Base-by-base conservation (phyloP, 2,113 vertebrate genomes). In the Tiliqua scincoides region DNA sequence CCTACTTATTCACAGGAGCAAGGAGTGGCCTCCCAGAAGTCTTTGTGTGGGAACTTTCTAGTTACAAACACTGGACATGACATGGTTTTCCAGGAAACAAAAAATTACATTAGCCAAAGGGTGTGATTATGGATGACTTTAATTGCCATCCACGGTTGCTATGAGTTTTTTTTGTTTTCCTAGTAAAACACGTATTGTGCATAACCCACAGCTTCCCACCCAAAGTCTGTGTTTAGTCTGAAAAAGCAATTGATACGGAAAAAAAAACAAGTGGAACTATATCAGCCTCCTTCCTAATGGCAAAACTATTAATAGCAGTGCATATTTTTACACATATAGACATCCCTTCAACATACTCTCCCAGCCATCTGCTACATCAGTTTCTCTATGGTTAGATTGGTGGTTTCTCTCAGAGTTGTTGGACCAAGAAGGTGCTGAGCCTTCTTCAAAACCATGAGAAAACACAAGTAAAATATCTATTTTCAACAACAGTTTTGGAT, bases 181-280 rank as follows among this genome's bases (percentile, higher is more conserved):
- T 92, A 91, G 89, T 92, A 93, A 94, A 94, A 91, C 91, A 91
- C 91, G 91, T 85, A 91, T 91, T 85, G 88, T 89, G 92, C 86
- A 86, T 90, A 94, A 89, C 87, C 89, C 87, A 80, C 84, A 81
- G 79, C 88, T 91, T 91, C 89, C 91, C 94, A 91, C 93, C 93
- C 93, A 90, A 94, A 94, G 93, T 93, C 93, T 95, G 91, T 93
- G 92, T 95, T 93, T 94, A 94, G 89, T 95, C 93, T 95, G 91
- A 93, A 94, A 75, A 95, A 91, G 72, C 62, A 92, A 15, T 15
- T 61, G 27, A 88, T 91, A 87, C 71, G 88, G 90, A 87, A 37
- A 71, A 92, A 94, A 91, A 88, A 72, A 79, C 87, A 77, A 93
- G 89, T 32, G 65, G 89, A 93, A 92, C 82, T 92, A 54, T 85